Base-by-base conservation (phyloP, 2,113 vertebrate genomes). In the Plecotus auritus region DNA sequence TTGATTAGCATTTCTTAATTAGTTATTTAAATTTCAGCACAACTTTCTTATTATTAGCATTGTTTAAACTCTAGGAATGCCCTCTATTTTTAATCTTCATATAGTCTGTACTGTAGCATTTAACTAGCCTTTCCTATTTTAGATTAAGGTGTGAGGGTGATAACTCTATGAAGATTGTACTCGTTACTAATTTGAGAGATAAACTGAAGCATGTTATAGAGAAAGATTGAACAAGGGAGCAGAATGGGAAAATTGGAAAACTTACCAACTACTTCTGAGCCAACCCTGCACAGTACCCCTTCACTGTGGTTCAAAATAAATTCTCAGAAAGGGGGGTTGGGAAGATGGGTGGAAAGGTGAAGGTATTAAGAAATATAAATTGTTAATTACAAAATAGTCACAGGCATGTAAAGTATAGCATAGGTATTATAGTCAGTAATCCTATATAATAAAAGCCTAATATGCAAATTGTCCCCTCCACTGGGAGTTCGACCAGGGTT, bases 261-360 rank as follows among this genome's bases (percentile, higher is more conserved):
- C 16, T 82, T 93, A n/a, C n/a, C 45, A 89, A 51, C 40, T 45
- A 83, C 14, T 82, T 95, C 42, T 67, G 81, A 87, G 40, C 42
- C 26, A 80, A 32, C 78, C 69, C 11, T 86, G n/a, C 23, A 18
- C 1, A 59, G 17, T 86, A 47, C 88, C 26, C 14, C 56, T 70
- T 95, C 47, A 87, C 22, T 89, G 89, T 90, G 42, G 35, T 80
- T 94, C 93, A 88, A 93, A 95, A 83, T 95, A 83, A 76, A 45
- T 90, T 88, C 54, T 94, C 20, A 88, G 70, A 76, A 51, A 59
- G 72, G 22, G 26, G 72, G 13, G 40, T 17, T 45, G 72, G 40
- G 13, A 26, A 45, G 28, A 42, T 59, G 56, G 56, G 56, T 59
- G 56, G 22, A 59, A 76, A 47, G 73, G 73, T 76, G 13, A 76